Evolutionary conservation across 2,113 vertebrate species (phyloP).

Genomic region (Craseonycteris thonglongyai): DNA sequence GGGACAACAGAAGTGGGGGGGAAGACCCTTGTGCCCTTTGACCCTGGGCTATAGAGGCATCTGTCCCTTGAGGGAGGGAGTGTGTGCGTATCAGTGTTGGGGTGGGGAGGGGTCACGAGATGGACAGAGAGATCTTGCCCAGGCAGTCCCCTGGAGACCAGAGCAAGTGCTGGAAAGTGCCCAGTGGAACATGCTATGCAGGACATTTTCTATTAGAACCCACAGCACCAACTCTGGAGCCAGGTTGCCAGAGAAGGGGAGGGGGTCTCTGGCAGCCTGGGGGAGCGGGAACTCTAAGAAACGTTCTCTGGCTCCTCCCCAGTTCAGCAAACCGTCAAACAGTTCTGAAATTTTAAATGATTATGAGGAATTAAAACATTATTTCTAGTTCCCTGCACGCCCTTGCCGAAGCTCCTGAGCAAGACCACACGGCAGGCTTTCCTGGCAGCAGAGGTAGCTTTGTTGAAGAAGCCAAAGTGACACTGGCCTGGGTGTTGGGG

Average conservation of each 20-base stretch:
- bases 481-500: too few relatives aligned
- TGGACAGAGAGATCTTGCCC: not conserved
- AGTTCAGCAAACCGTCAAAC: not conserved
- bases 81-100: not conserved
- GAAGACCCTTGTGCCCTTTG: conserved; percentile 39
- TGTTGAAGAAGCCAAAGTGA: not conserved
- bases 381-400: not conserved
- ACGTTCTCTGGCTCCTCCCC: not conserved
- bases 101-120: not conserved
- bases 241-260: not conserved
- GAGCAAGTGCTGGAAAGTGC: not conserved
- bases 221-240: not conserved
- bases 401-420: not conserved
- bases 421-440: not conserved
- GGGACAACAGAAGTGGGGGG: not conserved
- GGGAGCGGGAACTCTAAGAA: not conserved
- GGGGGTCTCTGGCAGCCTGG: fast-evolving
- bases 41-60: conserved; percentile 31
- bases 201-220: not conserved
- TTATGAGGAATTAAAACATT: not conserved
- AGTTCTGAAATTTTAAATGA: conserved; percentile 40
- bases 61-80: not conserved
- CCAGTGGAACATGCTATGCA: not conserved
- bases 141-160: not conserved
- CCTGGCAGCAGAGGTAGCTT: not conserved